Evolutionary conservation across 2,888 invertebrate species (phyloP).

Genomic region (Lordiphosa fenestrarum): DNA sequence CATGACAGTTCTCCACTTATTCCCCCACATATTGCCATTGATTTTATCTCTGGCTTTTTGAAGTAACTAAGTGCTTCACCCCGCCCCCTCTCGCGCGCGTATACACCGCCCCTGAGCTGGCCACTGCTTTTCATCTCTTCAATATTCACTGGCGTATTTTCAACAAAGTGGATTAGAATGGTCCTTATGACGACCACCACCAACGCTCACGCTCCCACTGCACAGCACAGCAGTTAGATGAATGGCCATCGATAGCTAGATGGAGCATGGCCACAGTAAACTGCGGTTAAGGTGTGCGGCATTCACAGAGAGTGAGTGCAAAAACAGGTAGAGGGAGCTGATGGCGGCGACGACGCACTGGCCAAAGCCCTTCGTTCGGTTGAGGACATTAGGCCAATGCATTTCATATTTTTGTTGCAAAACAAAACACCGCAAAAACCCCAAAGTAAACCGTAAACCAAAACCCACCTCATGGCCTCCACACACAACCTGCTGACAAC

Average conservation of each 20-base stretch:
- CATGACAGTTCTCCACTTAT: too few relatives aligned
- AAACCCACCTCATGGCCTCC: conserved; percentile 3
- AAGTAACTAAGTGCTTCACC: too few relatives aligned
- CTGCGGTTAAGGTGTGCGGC: conserved; percentile 38
- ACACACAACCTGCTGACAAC: not conserved
- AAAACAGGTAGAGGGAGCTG: not conserved
- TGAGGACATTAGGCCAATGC: conserved; percentile 35
- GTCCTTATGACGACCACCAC: conserved; percentile 43
- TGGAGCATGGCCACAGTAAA: conserved; percentile 41
- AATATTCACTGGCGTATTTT: conserved; percentile 57
- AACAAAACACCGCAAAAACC: conserved; percentile 32
- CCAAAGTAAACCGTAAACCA: conserved; percentile 27
- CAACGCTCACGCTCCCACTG: conserved; percentile 1
- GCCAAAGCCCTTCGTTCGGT: not conserved
- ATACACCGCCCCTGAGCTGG: conserved; percentile 15
- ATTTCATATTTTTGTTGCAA: conserved; percentile 32
- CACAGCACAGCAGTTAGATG: conserved; percentile 46
- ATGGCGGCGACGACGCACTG: conserved; percentile 9
- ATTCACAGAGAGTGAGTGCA: conserved; percentile 8
- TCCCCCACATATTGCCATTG: too few relatives aligned
- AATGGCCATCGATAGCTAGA: conserved; percentile 45
- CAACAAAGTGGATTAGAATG: conserved; percentile 56
- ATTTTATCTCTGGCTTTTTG: too few relatives aligned
- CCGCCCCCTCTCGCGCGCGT: not conserved
- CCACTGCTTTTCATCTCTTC: conserved; percentile 46